Conservation (phyloP, 2,797 vertebrate species). For the Yasuhikotakia modesta region DNA sequence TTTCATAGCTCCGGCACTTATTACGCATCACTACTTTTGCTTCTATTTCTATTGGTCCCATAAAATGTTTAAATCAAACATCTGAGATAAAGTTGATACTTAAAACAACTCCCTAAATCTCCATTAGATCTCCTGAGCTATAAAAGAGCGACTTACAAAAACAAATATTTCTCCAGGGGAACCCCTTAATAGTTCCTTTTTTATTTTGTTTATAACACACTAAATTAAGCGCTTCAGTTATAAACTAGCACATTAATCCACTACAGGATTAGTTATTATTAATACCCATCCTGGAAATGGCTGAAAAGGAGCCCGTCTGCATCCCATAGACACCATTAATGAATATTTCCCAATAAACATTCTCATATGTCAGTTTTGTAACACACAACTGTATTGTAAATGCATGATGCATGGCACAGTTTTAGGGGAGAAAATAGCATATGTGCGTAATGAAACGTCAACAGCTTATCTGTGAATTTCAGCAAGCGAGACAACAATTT, state of each 20-base stretch:
- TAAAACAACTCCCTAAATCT: background rate
- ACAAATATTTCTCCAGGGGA: background rate
- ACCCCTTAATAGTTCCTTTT: background rate
- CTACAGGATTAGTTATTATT: background rate
- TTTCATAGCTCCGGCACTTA: background rate
- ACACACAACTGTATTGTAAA: background rate
- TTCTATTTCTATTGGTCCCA: background rate
- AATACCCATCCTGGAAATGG: background rate
- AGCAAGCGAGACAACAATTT: background rate
- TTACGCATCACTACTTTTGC: background rate
- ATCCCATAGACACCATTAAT: background rate
- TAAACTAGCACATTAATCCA: background rate
- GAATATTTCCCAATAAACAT: background rate
- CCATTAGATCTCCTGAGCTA: background rate
- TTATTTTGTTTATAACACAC: background rate
- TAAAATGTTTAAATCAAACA: background rate
- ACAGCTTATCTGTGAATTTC: slow-evolving; percentile 36
- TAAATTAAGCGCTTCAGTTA: background rate
- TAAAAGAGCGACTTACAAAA: background rate
- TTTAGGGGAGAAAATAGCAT: slow-evolving; percentile 23
- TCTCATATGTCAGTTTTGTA: background rate
- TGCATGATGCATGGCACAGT: background rate
- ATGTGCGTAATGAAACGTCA: slow-evolving; percentile 24
- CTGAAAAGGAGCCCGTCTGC: background rate
- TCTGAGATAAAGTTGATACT: background rate